Evolutionary conservation across 1,140 invertebrate species (phyloP).

Genomic region (Musca vetustissima): DNA sequence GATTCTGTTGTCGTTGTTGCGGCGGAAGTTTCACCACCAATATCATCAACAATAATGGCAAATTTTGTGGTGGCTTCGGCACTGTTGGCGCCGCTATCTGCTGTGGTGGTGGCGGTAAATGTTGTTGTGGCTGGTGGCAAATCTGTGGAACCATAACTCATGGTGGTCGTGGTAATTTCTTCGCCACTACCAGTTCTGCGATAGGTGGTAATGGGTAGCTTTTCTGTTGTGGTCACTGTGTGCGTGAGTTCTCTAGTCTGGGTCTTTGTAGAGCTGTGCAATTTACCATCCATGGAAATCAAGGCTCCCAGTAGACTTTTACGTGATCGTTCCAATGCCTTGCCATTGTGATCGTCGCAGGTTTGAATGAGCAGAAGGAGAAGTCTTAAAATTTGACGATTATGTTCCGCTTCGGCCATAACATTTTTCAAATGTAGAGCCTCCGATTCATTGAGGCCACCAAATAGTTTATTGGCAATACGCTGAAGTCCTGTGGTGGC

Average conservation of each 20-base stretch:
- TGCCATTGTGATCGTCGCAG: conserved; percentile 70
- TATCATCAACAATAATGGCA: conserved; percentile 49
- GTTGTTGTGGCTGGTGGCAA: not conserved
- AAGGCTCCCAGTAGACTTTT: conserved; percentile 67
- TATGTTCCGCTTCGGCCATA: conserved; percentile 77
- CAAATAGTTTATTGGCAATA: conserved; percentile 72
- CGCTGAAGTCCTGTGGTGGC: conserved; percentile 60
- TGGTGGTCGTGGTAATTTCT: conserved; percentile 35
- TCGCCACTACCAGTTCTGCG: conserved; percentile 9
- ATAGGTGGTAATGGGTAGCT: conserved; percentile 26
- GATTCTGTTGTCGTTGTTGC: no score
- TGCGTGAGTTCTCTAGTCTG: conserved; percentile 34
- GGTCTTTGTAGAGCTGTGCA: conserved; percentile 38
- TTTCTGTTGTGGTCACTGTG: conserved; percentile 39
- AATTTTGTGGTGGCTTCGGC: conserved; percentile 52
- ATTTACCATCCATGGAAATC: conserved; percentile 59
- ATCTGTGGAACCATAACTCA: conserved; percentile 38
- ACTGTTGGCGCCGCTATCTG: conserved; percentile 28
- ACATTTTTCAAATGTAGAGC: conserved; percentile 73
- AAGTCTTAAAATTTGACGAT: conserved; percentile 71
- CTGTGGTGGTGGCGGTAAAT: conserved; percentile 31
- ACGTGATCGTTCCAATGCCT: conserved; percentile 65
- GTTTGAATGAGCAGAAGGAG: conserved; percentile 75
- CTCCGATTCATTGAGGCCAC: conserved; percentile 72
- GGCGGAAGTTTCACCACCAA: conserved; percentile 17